Evolutionary conservation across 2,113 vertebrate genomes (phyloP).

Genomic region (Archocentrus centrarchus): DNA sequence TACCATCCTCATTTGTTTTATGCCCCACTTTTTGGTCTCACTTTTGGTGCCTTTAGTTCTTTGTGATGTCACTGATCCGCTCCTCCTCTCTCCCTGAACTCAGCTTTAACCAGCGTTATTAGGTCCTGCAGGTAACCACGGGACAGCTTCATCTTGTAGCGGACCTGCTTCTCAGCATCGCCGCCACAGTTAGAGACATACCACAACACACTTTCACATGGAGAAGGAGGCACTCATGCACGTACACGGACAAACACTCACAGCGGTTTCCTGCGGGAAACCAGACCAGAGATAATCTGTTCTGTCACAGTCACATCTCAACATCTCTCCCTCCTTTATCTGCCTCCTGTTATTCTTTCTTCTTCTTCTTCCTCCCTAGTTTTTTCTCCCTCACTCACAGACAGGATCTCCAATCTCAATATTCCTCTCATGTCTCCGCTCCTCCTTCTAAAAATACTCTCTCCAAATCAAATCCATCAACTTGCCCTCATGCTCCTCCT

Average conservation of each 20-base stretch:
- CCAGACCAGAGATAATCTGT: conserved; percentile 68
- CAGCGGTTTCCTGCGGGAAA: conserved; percentile 61
- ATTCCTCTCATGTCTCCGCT: conserved; percentile 57
- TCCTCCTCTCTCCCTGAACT: background rate
- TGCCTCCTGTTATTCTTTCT: conserved; percentile 13
- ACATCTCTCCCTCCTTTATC: conserved; percentile 27
- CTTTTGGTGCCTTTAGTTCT: conserved; percentile 33
- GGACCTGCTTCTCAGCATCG: conserved; percentile 38
- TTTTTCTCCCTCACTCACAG: conserved; percentile 37
- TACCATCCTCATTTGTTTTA: conserved; percentile 19
- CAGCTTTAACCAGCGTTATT: conserved; percentile 4
- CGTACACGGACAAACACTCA: conserved; percentile 37
- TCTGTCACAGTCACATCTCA: conserved; percentile 63
- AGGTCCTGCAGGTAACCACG: conserved; percentile 38
- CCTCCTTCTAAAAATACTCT: conserved; percentile 75
- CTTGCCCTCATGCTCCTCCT: conserved; percentile 68
- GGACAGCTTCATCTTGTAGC: conserved; percentile 30
- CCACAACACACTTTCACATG: conserved; percentile 49
- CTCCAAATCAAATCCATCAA: conserved; percentile 74
- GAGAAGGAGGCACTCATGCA: conserved; percentile 33
- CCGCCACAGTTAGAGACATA: conserved; percentile 32
- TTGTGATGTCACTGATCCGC: conserved; percentile 36
- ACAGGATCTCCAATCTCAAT: conserved; percentile 45
- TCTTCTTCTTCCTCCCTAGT: conserved; percentile 19
- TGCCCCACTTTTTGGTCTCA: conserved; percentile 40